Evolutionary conservation across 1,140 invertebrate genomes (phyloP), one percentile per base, ranked within the genome.

Genomic region (Samia ricini): DNA sequence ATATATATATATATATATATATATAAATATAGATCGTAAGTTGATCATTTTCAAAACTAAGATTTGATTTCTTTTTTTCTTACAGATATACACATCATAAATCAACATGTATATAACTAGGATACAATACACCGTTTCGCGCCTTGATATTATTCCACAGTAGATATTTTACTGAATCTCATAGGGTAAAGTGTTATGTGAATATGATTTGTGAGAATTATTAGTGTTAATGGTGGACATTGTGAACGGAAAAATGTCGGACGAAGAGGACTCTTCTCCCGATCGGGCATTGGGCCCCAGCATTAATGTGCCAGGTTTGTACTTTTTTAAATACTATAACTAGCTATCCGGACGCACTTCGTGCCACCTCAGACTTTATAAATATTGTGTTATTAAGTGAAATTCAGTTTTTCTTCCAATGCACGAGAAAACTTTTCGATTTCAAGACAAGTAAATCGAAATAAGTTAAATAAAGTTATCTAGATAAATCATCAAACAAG

Each of bases 201-300:
- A 59, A 59, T 33, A 65, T 82, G 77, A 65, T 51, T 68, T 74
- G 56, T 22, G 20, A 22, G 51, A 10, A 23, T 52, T 48, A 69
- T 72, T 63, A 36, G 24, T 61, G 19, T 61, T 15, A 15, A 67
- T 67, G 65, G 60, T 67, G 58, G 65, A 67, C 52, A 48, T 49
- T 54, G 63, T 52, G 22, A 68, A 55, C 60, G 50, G 65, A 65
- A 76, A 60, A 48, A 89, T 89, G 87, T 87, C 87, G 48, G 87
- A 89, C 49, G 87, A 89, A 36, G 87, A 89, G 48, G 87, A 89
- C 29, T 88, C 87, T 8, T 88, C 85, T 4, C 81, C 86, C 5
- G 86, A 89, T 51, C 66, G 79, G 81, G 86, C 78, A 3, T 68
- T 89, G 59, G 80, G 72, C 26, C 83, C 86, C 22, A 81, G 68